Conservation (phyloP, 2,888 invertebrate species). For the Cecidostiba fungosa region DNA sequence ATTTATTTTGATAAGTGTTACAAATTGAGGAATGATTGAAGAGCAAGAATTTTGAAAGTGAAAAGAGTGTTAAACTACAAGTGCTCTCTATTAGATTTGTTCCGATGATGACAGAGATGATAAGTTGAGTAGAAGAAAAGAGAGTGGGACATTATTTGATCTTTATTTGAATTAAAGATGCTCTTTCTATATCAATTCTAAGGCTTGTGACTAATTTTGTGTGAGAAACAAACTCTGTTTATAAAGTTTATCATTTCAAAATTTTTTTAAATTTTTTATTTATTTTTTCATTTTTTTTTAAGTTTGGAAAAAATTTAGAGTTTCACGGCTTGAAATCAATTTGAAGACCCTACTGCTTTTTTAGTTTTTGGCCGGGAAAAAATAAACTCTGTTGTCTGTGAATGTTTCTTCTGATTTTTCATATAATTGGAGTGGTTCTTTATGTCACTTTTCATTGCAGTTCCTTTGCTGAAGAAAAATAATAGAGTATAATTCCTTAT, state of each 20-base stretch:
- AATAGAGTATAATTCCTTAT: too few relatives aligned
- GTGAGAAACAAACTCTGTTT: background rate
- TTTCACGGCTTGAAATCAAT: too few relatives aligned
- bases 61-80: slow-evolving; percentile 41
- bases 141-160: slow-evolving; percentile 19
- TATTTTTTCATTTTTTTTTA: too few relatives aligned
- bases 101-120: slow-evolving; percentile 36
- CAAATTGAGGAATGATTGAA: slow-evolving; percentile 25
- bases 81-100: slow-evolving; percentile 53
- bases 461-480: background rate
- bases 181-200: slow-evolving; percentile 30
- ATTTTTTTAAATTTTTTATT: too few relatives aligned
- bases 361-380: too few relatives aligned
- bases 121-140: slow-evolving; percentile 42
- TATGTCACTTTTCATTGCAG: background rate
- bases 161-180: slow-evolving; percentile 52
- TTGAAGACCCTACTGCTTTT: too few relatives aligned
- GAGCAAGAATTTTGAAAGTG: slow-evolving; percentile 38
- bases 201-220: slow-evolving; percentile 26
- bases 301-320: too few relatives aligned
- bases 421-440: too few relatives aligned
- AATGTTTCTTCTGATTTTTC: too few relatives aligned
- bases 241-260: background rate
- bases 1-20: slow-evolving; percentile 14
- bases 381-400: too few relatives aligned